These are phyloP conservation scores for Muntiacus muntjak DNA, from an alignment of 2,113 vertebrate species.

Conservation along the genomic window DNA sequence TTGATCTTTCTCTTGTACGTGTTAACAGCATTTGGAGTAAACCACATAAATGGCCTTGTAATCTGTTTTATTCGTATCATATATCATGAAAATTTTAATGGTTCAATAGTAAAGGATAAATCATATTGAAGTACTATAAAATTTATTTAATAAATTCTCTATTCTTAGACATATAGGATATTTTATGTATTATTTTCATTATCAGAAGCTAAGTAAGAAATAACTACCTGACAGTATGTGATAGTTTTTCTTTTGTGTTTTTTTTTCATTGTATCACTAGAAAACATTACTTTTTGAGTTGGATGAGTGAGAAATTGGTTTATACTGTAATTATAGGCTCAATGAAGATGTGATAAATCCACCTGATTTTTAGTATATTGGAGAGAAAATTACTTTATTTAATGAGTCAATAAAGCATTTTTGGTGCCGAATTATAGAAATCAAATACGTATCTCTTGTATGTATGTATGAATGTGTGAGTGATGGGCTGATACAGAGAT, in stretches of 20 bases:
- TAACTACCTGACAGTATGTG: background rate
- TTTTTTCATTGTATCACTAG: background rate
- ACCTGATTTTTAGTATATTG: background rate
- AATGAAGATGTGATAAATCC: background rate
- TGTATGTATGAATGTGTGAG: background rate
- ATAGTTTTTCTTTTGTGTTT: background rate
- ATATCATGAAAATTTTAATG: conserved; percentile 12
- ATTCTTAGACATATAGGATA: background rate
- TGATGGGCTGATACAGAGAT: background rate
- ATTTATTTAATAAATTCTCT: conserved; percentile 5
- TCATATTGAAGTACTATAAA: background rate
- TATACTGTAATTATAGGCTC: background rate
- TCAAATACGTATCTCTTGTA: background rate
- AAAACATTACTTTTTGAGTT: conserved; percentile 21
- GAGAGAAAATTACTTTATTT: conserved; percentile 7
- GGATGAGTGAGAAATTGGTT: background rate
- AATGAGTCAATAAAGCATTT: background rate
- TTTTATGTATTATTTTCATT: background rate
- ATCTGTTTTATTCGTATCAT: background rate
- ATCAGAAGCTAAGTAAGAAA: conserved; percentile 2
- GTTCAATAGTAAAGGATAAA: background rate
- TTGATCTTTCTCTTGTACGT: background rate
- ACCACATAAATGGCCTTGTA: background rate
- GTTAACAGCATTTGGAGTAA: background rate
- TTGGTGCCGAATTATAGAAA: background rate